Percentiles rank a stretch among this genome's conserved stretches.
phyloP scores from a whole-genome alignment of 2,888 invertebrate species.

The Microplitis manilae region DNA sequence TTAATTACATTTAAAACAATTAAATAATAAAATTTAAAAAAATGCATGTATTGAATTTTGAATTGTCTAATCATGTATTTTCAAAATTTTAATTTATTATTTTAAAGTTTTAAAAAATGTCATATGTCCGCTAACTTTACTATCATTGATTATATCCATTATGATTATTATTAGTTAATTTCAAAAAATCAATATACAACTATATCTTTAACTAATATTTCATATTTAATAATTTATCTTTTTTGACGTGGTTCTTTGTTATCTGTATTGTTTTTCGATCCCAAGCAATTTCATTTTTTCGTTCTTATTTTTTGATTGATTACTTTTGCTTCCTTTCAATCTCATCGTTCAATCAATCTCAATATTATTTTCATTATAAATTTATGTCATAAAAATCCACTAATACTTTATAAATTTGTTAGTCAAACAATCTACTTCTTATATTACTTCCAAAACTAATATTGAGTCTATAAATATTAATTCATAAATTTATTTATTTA shows the following conservation, averaged over 20 bases:
- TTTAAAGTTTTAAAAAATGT: too few species aligned
- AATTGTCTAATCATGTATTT: too few species aligned
- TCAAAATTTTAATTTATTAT: too few species aligned
- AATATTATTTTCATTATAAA: conserved; percentile 4
- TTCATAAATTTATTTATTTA: too few species aligned
- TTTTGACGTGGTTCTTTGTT: conserved; percentile 18
- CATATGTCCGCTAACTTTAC: too few species aligned
- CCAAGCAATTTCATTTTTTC: conserved; percentile 6
- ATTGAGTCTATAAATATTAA: background rate
- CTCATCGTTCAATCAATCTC: background rate
- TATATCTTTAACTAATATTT: conserved; percentile 9
- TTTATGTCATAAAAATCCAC: background rate
- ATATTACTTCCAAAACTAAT: background rate
- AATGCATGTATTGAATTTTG: too few species aligned
- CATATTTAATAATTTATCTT: conserved; percentile 4
- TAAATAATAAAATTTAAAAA: too few species aligned
- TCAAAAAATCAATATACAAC: conserved; percentile 11
- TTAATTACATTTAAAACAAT: too few species aligned
- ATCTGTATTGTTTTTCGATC: background rate
- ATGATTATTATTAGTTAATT: background rate
- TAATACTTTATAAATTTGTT: background rate
- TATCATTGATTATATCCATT: too few species aligned
- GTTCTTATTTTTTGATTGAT: conserved; percentile 19
- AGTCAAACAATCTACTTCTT: background rate
- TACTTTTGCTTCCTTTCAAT: conserved; percentile 4